A percentile compares a stretch with the other conserved stretches of the same genome.
These are phyloP conservation scores for Synanthedon tipuliformis DNA, from an alignment of 2,888 invertebrate genomes.

Conservation along the genomic window DNA sequence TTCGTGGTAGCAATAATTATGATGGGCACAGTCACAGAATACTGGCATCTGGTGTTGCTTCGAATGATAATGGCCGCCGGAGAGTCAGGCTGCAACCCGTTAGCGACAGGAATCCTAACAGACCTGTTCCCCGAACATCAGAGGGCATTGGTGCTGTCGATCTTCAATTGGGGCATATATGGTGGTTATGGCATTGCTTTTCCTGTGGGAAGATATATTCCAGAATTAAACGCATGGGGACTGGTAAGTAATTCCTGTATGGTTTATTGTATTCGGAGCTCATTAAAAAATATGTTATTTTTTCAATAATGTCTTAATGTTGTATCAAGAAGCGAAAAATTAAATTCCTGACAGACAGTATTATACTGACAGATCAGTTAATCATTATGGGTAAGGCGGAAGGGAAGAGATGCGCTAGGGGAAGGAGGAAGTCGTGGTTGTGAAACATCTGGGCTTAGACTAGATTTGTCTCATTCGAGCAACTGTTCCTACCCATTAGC, in stretches of 20 bases:
- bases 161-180: constrained; percentile 97
- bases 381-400: too few relatives aligned
- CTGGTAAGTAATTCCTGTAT: constrained; percentile 63
- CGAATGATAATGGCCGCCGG: constrained; percentile 90
- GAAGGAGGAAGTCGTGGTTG: too few relatives aligned
- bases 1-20: constrained; percentile 86
- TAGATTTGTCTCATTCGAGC: too few relatives aligned
- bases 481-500: too few relatives aligned
- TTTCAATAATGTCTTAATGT: too few relatives aligned
- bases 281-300: too few relatives aligned
- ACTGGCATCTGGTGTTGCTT: constrained; percentile 90
- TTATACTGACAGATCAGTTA: too few relatives aligned
- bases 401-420: too few relatives aligned
- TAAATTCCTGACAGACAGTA: too few relatives aligned
- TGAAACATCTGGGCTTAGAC: too few relatives aligned
- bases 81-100: constrained; percentile 88
- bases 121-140: constrained; percentile 85
- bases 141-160: constrained; percentile 88
- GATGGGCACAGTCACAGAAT: constrained; percentile 86
- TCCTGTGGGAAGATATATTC: constrained; percentile 89
- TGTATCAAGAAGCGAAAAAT: too few relatives aligned
- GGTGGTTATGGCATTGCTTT: constrained; percentile 94
- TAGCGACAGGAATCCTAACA: constrained; percentile 85
- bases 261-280: neutral
- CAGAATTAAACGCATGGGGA: constrained; percentile 78